phyloP scores from a whole-genome alignment of 1,140 invertebrate species.

The Chymomyza costata region DNA sequence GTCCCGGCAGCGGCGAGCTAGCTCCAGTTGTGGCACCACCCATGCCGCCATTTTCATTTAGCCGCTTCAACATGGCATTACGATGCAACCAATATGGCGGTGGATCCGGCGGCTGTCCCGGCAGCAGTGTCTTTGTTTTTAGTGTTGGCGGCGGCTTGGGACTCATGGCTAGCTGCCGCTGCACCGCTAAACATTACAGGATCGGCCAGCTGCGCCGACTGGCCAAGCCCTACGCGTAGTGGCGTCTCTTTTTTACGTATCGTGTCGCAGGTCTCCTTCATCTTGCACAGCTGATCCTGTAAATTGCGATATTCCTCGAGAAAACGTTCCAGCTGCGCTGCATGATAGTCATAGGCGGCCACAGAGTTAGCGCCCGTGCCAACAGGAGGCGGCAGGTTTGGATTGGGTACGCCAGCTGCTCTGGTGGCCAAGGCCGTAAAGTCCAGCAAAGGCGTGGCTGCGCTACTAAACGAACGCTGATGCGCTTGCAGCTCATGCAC shows the following conservation, averaged over 20 bases:
- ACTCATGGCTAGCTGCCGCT: slow-evolving; percentile 43
- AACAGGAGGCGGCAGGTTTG: slow-evolving; percentile 60
- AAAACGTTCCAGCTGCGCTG: slow-evolving; percentile 84
- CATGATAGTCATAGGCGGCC: slow-evolving; percentile 83
- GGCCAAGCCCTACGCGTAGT: slow-evolving; percentile 69
- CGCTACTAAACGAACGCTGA: slow-evolving; percentile 65
- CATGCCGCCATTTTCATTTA: slow-evolving; percentile 33
- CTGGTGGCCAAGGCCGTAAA: slow-evolving; percentile 56
- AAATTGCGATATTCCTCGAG: slow-evolving; percentile 85
- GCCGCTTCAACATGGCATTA: slow-evolving; percentile 72
- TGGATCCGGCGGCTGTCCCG: slow-evolving; percentile 74
- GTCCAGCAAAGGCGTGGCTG: slow-evolving; percentile 68
- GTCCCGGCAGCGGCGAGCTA: slow-evolving; percentile 48
- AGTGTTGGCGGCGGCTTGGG: slow-evolving; percentile 76
- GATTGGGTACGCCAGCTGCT: slow-evolving; percentile 30
- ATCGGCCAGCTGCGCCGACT: slow-evolving; percentile 67
- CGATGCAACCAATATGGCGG: slow-evolving; percentile 73
- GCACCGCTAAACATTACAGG: slow-evolving; percentile 70
- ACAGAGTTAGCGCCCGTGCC: slow-evolving; percentile 67
- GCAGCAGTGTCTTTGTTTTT: slow-evolving; percentile 78
- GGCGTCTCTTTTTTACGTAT: slow-evolving; percentile 77
- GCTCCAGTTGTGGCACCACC: slow-evolving; percentile 11
- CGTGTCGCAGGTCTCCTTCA: slow-evolving; percentile 85
- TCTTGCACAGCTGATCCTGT: slow-evolving; percentile 84
- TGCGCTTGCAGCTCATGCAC: slow-evolving; percentile 41